These are phyloP conservation scores for Marisa cornuarietis DNA, from an alignment of 1,140 invertebrate species.

Conservation along the genomic window DNA sequence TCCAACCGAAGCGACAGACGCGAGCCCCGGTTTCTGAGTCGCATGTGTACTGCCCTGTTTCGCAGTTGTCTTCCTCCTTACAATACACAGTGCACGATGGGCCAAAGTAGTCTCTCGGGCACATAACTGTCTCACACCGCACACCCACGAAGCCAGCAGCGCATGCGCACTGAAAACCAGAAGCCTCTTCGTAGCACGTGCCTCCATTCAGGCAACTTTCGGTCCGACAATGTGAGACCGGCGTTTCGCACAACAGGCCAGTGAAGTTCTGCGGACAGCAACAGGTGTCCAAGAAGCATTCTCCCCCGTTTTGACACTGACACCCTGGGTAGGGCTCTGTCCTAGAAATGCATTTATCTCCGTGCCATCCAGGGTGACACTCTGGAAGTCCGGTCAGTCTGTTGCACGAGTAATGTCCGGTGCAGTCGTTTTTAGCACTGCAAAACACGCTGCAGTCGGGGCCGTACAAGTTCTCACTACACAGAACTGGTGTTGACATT, in stretches of 20 bases:
- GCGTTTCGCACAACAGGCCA: slow-evolving; percentile 23
- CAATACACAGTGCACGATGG: slow-evolving; percentile 25
- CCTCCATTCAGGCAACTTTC: slow-evolving; percentile 37
- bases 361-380: slow-evolving; percentile 88
- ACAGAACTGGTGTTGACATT: neutral
- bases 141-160: slow-evolving; percentile 93
- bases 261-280: slow-evolving; percentile 27
- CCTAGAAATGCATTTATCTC: slow-evolving; percentile 77
- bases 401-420: slow-evolving; percentile 86
- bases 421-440: slow-evolving; percentile 25
- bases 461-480: slow-evolving; percentile 31
- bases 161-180: slow-evolving; percentile 34
- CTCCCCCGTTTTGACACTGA: slow-evolving; percentile 33
- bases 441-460: slow-evolving; percentile 26
- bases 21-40: slow-evolving; percentile 75
- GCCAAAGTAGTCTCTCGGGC: slow-evolving; percentile 24
- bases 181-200: slow-evolving; percentile 27
- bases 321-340: slow-evolving; percentile 11
- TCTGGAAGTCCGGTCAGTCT: slow-evolving; percentile 78
- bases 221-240: slow-evolving; percentile 16
- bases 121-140: slow-evolving; percentile 78
- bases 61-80: slow-evolving; percentile 23
- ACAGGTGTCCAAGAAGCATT: slow-evolving; percentile 30
- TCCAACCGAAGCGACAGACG: slow-evolving; percentile 91
- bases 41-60: slow-evolving; percentile 85